Evolutionary conservation across 2,797 vertebrate species (phyloP).

Genomic region (Manis pentadactyla): DNA sequence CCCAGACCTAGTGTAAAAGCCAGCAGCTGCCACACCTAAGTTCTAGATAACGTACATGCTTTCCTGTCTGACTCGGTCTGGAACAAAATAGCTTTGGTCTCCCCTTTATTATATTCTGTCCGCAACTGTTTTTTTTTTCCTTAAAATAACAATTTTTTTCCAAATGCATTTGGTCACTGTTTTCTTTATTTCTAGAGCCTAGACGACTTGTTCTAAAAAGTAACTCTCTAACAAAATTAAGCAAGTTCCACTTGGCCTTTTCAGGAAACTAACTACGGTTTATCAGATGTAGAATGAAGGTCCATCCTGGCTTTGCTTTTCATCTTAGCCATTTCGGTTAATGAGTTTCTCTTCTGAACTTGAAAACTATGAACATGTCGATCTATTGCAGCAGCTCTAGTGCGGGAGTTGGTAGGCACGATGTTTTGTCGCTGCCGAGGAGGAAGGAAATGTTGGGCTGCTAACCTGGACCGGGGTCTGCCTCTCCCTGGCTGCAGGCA

Average conservation of each 20-base stretch:
- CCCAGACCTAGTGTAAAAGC: not conserved
- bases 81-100: not conserved
- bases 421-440: not conserved
- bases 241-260: not conserved
- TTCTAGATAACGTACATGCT: rapidly evolving
- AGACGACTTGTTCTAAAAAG: not conserved
- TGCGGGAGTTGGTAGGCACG: not conserved
- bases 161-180: not conserved
- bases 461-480: rapidly evolving
- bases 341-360: not conserved
- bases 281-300: not conserved
- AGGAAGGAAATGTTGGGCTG: not conserved
- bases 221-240: not conserved
- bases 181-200: not conserved
- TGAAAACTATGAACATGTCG: not conserved
- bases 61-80: not conserved
- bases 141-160: not conserved
- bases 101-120: not conserved
- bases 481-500: slow-evolving; percentile 86
- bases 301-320: not conserved
- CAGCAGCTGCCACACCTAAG: rapidly evolving
- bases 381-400: rapidly evolving
- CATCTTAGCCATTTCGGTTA: not conserved
- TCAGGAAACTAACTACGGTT: not conserved
- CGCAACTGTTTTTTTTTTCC: not conserved